Conservation (phyloP, 2,888 invertebrate genomes). For the Copidosoma aretas region DNA sequence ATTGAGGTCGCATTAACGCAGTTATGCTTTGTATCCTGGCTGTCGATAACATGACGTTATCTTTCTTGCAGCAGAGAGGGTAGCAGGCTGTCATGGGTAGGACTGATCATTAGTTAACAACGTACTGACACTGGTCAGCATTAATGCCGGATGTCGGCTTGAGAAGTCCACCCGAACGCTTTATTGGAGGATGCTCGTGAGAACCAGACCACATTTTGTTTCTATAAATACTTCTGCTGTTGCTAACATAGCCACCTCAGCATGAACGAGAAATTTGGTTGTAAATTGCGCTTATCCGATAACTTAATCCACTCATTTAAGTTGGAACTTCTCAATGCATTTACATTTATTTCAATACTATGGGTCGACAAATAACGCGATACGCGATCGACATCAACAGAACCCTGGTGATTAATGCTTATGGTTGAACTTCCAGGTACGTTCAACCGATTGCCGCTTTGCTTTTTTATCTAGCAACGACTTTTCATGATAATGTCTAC, state of each 20-base stretch:
- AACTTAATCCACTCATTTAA: neutral
- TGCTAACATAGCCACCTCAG: no score
- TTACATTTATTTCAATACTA: slow-evolving; percentile 1
- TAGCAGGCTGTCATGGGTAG: neutral
- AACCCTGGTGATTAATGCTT: no score
- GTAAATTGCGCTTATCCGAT: slow-evolving; percentile 2
- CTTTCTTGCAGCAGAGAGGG: neutral
- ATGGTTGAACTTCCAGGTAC: no score
- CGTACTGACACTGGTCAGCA: slow-evolving; percentile 1
- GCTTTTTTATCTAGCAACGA: no score
- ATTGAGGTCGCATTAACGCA: neutral
- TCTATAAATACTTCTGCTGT: no score
- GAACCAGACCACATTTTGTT: neutral
- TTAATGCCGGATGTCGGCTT: neutral
- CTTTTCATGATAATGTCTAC: no score
- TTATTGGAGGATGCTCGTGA: neutral
- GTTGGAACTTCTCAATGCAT: neutral
- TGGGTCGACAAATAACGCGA: neutral
- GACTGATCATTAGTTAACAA: slow-evolving; percentile 13
- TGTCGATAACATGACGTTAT: slow-evolving; percentile 8
- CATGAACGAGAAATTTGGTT: slow-evolving; percentile 7
- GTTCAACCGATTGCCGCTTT: no score
- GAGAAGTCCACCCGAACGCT: no score
- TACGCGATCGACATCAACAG: no score
- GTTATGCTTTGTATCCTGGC: neutral